Percentiles rank a stretch among this genome's conserved stretches.
Evolutionary conservation across 2,797 vertebrate species (phyloP).

Genomic region (Lepus townsendii): DNA sequence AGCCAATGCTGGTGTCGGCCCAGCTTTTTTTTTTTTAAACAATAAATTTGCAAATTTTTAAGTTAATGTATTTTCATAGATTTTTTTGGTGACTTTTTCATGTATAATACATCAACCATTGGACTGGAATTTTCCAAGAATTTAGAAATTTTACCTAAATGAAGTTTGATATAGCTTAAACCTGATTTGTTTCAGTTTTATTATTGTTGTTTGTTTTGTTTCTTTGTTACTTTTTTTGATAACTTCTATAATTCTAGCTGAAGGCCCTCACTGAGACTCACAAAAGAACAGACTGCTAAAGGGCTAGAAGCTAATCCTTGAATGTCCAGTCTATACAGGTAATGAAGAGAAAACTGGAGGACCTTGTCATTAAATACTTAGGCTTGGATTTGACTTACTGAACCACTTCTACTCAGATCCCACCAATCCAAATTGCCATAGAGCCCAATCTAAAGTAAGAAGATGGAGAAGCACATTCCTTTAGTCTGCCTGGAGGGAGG

Average conservation of each 20-base stretch:
- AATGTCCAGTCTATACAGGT: not conserved
- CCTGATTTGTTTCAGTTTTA: not conserved
- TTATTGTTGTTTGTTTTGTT: not conserved
- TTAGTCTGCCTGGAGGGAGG: not conserved
- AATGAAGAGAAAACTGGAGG: not conserved
- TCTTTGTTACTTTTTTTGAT: not conserved
- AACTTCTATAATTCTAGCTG: not conserved
- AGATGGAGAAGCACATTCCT: not conserved
- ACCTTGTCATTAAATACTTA: not conserved
- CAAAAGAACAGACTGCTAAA: not conserved
- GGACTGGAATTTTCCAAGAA: not conserved
- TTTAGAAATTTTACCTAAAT: conserved; percentile 23
- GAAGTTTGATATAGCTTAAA: not conserved
- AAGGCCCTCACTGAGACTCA: not conserved
- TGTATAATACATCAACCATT: not conserved
- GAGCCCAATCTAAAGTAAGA: not conserved
- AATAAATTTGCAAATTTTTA: not conserved
- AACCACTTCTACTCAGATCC: not conserved
- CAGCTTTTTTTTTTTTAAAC: too few relatives aligned
- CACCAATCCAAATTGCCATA: not conserved
- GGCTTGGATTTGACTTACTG: not conserved
- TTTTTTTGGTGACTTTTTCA: not conserved
- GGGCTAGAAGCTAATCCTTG: not conserved
- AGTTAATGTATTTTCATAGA: not conserved
- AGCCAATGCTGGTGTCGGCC: too few relatives aligned